Evolutionary conservation across 1,140 invertebrate genomes (phyloP).

Genomic region (Apis cerana): DNA sequence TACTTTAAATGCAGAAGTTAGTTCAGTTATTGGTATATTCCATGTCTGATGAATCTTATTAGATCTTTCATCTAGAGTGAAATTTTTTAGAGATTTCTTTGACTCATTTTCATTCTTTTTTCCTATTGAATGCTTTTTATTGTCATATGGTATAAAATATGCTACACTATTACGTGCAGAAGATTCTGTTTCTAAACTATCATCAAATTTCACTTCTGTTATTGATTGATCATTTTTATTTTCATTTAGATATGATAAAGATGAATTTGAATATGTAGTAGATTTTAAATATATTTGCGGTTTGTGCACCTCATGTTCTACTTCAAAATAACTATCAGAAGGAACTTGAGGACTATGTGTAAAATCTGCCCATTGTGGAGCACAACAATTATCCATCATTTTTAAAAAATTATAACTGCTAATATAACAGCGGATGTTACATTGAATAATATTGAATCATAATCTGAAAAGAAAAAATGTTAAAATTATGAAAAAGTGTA

Average conservation of each 20-base stretch:
- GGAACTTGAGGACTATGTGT: conserved; percentile 60
- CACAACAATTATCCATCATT: conserved; percentile 66
- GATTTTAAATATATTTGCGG: background rate
- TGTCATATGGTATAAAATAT: conserved; percentile 55
- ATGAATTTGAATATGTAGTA: background rate
- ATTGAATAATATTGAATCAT: background rate
- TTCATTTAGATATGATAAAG: background rate
- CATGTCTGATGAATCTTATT: conserved; percentile 36
- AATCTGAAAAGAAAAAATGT: conserved; percentile 8
- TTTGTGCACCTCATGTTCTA: conserved; percentile 46
- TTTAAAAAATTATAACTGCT: background rate
- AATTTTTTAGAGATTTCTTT: conserved; percentile 59
- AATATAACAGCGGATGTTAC: background rate
- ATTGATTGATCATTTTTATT: background rate
- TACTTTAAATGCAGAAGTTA: background rate
- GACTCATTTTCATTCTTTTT: conserved; percentile 70
- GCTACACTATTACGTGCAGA: conserved; percentile 59
- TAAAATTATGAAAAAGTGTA: background rate
- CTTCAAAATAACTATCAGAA: conserved; percentile 68
- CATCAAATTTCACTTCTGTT: conserved; percentile 13
- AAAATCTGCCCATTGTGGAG: conserved; percentile 76
- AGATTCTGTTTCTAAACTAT: conserved; percentile 63
- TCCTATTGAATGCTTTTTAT: conserved; percentile 51
- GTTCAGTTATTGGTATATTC: conserved; percentile 45
- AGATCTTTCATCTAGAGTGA: conserved; percentile 60